A percentile compares a stretch with the other conserved stretches of the same genome.
phyloP scores from a whole-genome alignment of 2,888 invertebrate species.

The Drosophila pseudotakahashii region DNA sequence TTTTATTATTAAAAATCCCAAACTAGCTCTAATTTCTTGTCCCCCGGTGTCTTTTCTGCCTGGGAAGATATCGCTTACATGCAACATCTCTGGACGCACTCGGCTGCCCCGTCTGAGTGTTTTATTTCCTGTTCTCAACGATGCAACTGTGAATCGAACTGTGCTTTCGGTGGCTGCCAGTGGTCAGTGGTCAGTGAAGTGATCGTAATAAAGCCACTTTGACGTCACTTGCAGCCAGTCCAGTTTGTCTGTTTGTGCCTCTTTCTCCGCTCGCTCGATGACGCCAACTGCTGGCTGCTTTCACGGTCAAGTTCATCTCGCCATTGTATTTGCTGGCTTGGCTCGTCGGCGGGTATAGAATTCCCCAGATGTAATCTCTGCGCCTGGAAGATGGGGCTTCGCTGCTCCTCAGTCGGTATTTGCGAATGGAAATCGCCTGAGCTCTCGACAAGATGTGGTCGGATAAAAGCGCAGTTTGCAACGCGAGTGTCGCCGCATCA shows the following conservation, averaged over 20 bases:
- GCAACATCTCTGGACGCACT: conserved; percentile 36
- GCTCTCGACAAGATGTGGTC: conserved; percentile 51
- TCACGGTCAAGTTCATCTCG: conserved; percentile 82
- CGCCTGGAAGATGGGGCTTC: conserved; percentile 18
- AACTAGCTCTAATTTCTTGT: neutral
- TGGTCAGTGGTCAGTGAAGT: conserved; percentile 38
- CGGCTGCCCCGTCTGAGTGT: conserved; percentile 44
- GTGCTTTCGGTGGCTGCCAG: conserved; percentile 36
- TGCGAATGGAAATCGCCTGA: conserved; percentile 53
- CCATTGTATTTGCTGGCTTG: conserved; percentile 51
- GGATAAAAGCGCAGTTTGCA: conserved; percentile 48
- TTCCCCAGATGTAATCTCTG: conserved; percentile 42
- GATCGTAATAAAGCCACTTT: conserved; percentile 60
- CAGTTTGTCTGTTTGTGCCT: conserved; percentile 46
- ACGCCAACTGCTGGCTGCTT: conserved; percentile 56
- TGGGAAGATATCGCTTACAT: conserved; percentile 35
- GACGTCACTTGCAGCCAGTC: conserved; percentile 72
- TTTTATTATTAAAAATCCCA: too few relatives aligned
- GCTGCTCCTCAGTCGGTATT: conserved; percentile 49
- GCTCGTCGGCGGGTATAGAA: conserved; percentile 28
- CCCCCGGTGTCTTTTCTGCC: conserved; percentile 4
- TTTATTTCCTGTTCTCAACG: conserved; percentile 66
- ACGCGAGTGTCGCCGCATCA: conserved; percentile 53
- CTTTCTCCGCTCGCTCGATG: conserved; percentile 37
- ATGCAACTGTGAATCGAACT: conserved; percentile 63